phyloP scores from a whole-genome alignment of 2,888 invertebrate species.

The Escarpia spicata region DNA sequence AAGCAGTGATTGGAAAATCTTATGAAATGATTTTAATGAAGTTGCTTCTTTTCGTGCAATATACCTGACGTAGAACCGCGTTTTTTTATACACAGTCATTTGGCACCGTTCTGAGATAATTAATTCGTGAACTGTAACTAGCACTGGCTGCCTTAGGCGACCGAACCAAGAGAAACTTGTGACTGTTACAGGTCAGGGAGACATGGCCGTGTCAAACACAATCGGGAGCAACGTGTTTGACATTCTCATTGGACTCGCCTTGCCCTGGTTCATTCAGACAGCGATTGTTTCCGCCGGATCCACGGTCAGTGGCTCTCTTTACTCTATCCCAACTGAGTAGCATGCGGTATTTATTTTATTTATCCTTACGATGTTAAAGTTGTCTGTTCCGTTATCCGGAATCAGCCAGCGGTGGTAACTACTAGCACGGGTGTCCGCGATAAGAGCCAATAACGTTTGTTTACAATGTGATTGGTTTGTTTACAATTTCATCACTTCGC shows the following conservation, averaged over 20 bases:
- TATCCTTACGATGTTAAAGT: background rate
- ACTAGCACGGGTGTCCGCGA: too few species aligned
- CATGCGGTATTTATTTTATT: background rate
- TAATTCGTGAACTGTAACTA: background rate
- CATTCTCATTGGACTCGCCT: conserved; percentile 91
- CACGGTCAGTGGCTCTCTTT: conserved; percentile 44
- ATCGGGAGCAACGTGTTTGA: conserved; percentile 97
- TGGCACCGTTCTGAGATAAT: background rate
- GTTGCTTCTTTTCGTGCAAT: background rate
- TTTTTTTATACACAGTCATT: background rate
- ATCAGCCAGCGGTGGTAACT: too few species aligned
- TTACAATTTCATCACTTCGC: too few species aligned
- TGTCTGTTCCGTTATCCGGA: too few species aligned
- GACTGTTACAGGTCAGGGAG: conserved; percentile 64
- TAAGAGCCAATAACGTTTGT: too few species aligned
- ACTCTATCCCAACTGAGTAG: background rate
- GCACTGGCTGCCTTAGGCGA: background rate
- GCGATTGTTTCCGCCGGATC: conserved; percentile 48
- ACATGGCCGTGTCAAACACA: conserved; percentile 97
- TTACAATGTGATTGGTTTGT: too few species aligned
- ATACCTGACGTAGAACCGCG: background rate
- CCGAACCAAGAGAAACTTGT: background rate
- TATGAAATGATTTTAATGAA: background rate
- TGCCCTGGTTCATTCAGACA: conserved; percentile 97
- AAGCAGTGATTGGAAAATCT: background rate